Evolutionary conservation across 2,888 invertebrate species (phyloP).

Genomic region (Syritta pipiens): DNA sequence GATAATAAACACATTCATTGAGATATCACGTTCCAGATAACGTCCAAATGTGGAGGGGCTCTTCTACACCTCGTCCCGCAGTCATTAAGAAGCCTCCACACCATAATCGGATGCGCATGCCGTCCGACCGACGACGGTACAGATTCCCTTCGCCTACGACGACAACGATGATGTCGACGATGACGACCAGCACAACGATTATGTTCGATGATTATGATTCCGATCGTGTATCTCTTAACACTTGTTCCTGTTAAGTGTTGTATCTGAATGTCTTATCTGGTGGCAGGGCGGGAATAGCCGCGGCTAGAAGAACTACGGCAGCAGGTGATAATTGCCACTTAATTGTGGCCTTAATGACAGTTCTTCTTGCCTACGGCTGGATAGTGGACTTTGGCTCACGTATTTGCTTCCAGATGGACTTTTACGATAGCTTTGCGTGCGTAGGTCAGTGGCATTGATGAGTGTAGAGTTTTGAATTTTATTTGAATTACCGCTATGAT

Average conservation of each 20-base stretch:
- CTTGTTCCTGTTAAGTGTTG: slow-evolving; percentile 29
- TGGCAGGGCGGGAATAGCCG: not conserved
- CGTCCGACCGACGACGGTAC: too few relatives aligned
- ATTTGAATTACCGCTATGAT: not conserved
- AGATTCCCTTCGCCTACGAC: slow-evolving; percentile 1
- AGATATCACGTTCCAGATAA: slow-evolving; percentile 22
- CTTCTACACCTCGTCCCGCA: too few relatives aligned
- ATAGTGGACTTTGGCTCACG: slow-evolving; percentile 21
- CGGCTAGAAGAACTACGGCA: slow-evolving; percentile 15
- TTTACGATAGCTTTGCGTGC: slow-evolving; percentile 50
- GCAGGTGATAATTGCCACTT: slow-evolving; percentile 53
- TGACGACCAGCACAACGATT: too few relatives aligned
- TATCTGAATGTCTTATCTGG: slow-evolving; percentile 18
- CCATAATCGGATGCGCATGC: too few relatives aligned
- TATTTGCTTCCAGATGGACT: not conserved
- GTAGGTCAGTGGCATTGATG: slow-evolving; percentile 42
- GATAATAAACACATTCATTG: slow-evolving; percentile 27
- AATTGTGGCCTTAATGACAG: slow-evolving; percentile 42
- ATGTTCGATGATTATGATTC: slow-evolving; percentile 47
- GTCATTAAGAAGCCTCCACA: too few relatives aligned
- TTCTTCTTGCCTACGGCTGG: not conserved
- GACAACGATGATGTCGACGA: too few relatives aligned
- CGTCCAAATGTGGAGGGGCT: not conserved
- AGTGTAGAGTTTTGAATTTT: slow-evolving; percentile 2
- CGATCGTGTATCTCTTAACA: slow-evolving; percentile 31